These are phyloP conservation scores for Leptinotarsa lineolata DNA, from an alignment of 1,140 invertebrate species.

Conservation along the genomic window DNA sequence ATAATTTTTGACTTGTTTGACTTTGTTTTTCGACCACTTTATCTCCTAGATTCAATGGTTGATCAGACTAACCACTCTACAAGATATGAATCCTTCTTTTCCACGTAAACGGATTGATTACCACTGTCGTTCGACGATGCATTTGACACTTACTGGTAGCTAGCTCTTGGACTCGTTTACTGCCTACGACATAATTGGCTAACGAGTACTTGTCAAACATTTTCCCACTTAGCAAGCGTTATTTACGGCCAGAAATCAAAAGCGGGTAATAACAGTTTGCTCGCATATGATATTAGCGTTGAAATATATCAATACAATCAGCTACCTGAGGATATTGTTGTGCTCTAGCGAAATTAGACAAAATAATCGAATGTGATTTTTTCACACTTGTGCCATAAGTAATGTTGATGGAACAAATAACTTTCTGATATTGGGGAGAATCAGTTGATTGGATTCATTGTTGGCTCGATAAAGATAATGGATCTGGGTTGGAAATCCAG, in stretches of 20 bases:
- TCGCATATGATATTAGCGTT: slow-evolving; percentile 30
- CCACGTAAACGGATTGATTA: neutral
- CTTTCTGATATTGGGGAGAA: too few species aligned
- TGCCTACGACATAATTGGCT: slow-evolving; percentile 27
- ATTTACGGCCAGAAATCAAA: slow-evolving; percentile 43
- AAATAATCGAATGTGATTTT: too few species aligned
- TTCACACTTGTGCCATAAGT: too few species aligned
- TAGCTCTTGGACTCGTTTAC: slow-evolving; percentile 23
- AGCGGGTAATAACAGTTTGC: slow-evolving; percentile 41
- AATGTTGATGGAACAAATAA: too few species aligned
- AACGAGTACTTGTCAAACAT: slow-evolving; percentile 32
- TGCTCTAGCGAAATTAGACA: too few species aligned
- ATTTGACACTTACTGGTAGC: slow-evolving; percentile 12
- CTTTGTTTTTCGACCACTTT: too few species aligned
- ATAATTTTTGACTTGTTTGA: too few species aligned
- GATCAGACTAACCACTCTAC: too few species aligned
- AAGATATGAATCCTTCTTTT: neutral
- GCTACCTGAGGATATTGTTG: slow-evolving; percentile 38
- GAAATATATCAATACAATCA: slow-evolving; percentile 37
- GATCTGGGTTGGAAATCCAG: too few species aligned
- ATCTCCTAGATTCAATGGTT: too few species aligned
- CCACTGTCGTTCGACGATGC: neutral
- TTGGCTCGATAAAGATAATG: too few species aligned
- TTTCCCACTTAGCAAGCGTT: slow-evolving; percentile 28
- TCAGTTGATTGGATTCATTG: too few species aligned